phyloP scores from a whole-genome alignment of 2,888 invertebrate species.

The Bembecia ichneumoniformis region DNA sequence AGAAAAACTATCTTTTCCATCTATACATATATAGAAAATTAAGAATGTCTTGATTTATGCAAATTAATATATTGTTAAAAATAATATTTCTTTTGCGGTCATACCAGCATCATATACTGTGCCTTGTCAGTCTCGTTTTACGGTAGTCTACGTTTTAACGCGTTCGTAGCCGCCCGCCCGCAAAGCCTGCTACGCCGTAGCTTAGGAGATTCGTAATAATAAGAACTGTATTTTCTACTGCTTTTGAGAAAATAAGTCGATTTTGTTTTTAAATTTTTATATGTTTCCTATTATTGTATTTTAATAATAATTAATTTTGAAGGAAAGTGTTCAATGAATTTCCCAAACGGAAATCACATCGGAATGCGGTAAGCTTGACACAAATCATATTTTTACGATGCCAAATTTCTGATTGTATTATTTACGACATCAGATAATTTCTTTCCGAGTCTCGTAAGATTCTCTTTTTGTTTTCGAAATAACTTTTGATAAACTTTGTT shows the following conservation, averaged over 20 bases:
- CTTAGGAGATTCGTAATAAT: slow-evolving; percentile 17
- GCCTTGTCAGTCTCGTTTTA: too few species aligned
- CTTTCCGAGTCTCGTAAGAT: too few species aligned
- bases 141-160: slow-evolving; percentile 19
- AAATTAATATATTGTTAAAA: too few species aligned
- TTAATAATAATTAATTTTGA: background rate
- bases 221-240: background rate
- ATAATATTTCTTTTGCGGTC: too few species aligned
- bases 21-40: too few species aligned
- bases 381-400: background rate
- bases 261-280: background rate
- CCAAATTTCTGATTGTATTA: background rate
- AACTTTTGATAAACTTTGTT: too few species aligned
- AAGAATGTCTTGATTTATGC: too few species aligned
- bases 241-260: background rate
- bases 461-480: too few species aligned
- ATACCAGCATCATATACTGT: too few species aligned
- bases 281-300: background rate
- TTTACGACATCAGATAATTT: background rate
- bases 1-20: too few species aligned
- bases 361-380: slow-evolving; percentile 2
- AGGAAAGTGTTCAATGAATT: background rate
- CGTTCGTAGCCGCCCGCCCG: slow-evolving; percentile 33
- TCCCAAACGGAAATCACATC: background rate
- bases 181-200: slow-evolving; percentile 27